Conservation (phyloP, 2,888 invertebrate species). For the Hemithea aestivaria region DNA sequence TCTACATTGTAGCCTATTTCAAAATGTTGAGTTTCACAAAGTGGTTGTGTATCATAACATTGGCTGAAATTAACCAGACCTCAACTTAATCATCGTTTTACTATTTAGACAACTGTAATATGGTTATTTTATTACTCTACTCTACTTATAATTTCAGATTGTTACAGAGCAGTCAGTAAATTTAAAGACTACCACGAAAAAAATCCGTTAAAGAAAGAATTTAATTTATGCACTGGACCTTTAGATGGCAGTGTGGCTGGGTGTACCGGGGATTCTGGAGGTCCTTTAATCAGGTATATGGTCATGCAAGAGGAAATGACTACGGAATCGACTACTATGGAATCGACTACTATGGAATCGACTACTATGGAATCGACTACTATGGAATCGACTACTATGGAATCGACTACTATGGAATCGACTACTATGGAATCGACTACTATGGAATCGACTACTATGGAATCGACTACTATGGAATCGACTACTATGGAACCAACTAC, state of each 20-base stretch:
- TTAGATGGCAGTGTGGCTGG: conserved; percentile 68
- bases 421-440: no score
- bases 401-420: no score
- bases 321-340: conserved; percentile 18
- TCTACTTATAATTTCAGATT: conserved; percentile 45
- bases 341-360: conserved; percentile 1
- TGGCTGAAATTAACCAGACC: no score
- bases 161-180: conserved; percentile 56
- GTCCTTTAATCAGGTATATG: conserved; percentile 62
- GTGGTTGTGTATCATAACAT: no score
- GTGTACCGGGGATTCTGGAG: conserved; percentile 78
- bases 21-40: no score
- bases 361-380: neutral
- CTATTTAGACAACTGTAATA: no score
- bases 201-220: conserved; percentile 59
- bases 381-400: no score
- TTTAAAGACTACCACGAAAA: conserved; percentile 49
- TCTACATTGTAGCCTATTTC: no score
- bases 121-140: no score
- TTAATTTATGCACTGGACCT: conserved; percentile 78
- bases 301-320: conserved; percentile 13
- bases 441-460: no score
- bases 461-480: no score
- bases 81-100: no score
- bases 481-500: neutral